Base-by-base conservation (phyloP, 2,113 vertebrate species). In the Chionodraco myersi region DNA sequence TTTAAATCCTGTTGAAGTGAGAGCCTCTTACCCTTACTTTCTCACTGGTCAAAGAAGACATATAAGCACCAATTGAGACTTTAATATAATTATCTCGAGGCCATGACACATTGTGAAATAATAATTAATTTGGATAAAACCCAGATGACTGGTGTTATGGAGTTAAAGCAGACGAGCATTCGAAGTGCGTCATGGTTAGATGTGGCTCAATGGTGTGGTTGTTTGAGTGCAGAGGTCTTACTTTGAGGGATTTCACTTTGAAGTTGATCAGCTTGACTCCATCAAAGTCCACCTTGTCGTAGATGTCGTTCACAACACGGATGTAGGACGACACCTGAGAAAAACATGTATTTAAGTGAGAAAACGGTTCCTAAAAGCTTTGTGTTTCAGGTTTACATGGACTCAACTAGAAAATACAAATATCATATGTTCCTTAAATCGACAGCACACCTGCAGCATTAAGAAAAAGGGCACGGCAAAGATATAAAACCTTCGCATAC, bases 181-280 rank as follows among this genome's bases (percentile, higher is more conserved):
- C 69, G 23, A 68, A 65, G 54, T 18, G 23, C 0, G 1, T 12
- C 15, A 14, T 21, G 18, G 3, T 10, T 21, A 44, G 16, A 21
- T 74, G 10, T 23, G 14, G 36, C 12, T 48, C 61, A 67, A 6
- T 49, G 0, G 3, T 68, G 21, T 30, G 30, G 30, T 41, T 4
- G 2, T 71, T 45, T 57, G 34, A 36, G 41, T 36, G 14, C 0
- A 18, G 30, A 21, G 11, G 62, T 79, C 95, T 94, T 93, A 96
- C 96, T 0, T 3, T 85, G 26, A 97, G 90, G 6, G 91, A 92
- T 89, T 96, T 96, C 36, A 96, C 94, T 95, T 93, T 94, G 78
- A 97, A 96, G 89, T 96, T 94, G 71, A 96, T 85, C 75, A 95
- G 62, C 57, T 91, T 78, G 72, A 96, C 93, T 23, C 93, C 95